Base-by-base conservation (phyloP, 2,113 vertebrate genomes). In the Osmerus eperlanus region DNA sequence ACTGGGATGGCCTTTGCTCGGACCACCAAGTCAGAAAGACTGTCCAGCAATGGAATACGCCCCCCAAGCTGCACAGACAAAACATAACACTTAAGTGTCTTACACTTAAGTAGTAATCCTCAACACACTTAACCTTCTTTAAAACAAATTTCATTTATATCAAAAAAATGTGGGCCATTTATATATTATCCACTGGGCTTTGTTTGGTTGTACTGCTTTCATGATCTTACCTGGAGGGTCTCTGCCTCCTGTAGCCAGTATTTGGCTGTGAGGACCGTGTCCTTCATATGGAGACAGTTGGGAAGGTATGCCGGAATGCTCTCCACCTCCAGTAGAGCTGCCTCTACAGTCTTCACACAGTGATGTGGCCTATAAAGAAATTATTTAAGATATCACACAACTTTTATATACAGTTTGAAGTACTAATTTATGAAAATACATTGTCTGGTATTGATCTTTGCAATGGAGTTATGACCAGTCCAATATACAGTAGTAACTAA, bases 231-330 rank as follows among this genome's bases (percentile, higher is more conserved):
- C 95, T 99, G 97, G 21, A 99, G 85, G 19, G 90, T 88, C 71
- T 98, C 95, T 13, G 95, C 95, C 28, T 97, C 96, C 75, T 93
- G 91, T 13, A 99, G 90, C 97, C 97, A 99, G 71, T 95, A 94
- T 81, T 89, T 93, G 83, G 97, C 97, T 77, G 86, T 96, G 83
- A 90, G 89, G 11, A 97, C 91, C 0, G 92, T 83, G 0, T 99
- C 96, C 72, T 94, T 96, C 70, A 99, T 89, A 0, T 92, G 91
- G 2, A 87, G 84, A 2, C 95, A 95, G 4, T 89, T 96, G 0
- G 96, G 96, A 62, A 99, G 91, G 72, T 95, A 96, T 0, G 96
- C 96, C 0, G 96, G 97, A 86, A 99, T 95, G 83, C 93, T 93
- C 73, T 95, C 95, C 0, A 95, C 92, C 25, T 98, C 96, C 61